These are phyloP conservation scores for Ariopsis seemanni DNA, from an alignment of 2,113 vertebrate species.

Conservation along the genomic window DNA sequence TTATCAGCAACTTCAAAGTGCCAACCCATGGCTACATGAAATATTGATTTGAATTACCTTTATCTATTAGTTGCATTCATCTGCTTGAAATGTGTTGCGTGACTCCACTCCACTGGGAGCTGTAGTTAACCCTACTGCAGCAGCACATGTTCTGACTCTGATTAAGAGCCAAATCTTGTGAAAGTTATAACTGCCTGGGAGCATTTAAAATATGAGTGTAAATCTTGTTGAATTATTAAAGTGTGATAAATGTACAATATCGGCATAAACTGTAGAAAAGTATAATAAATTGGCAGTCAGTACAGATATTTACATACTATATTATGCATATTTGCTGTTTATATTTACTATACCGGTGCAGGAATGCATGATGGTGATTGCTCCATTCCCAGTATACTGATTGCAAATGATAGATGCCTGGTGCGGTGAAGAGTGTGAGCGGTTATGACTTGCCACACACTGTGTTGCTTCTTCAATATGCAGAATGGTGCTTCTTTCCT, in stretches of 20 bases:
- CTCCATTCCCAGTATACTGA: background rate
- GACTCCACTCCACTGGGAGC: background rate
- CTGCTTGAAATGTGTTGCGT: conserved; percentile 10
- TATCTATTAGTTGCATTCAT: conserved; percentile 9
- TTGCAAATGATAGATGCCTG: background rate
- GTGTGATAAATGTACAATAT: background rate
- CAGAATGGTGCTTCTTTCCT: background rate
- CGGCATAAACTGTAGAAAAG: background rate
- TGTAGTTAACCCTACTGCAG: background rate
- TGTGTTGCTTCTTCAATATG: background rate
- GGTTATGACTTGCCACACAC: background rate
- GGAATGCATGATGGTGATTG: background rate
- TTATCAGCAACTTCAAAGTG: background rate
- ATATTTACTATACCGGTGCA: background rate
- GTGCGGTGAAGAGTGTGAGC: background rate
- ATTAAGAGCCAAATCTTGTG: background rate
- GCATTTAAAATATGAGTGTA: background rate
- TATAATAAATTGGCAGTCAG: background rate
- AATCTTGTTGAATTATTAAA: background rate
- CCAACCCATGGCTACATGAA: conserved; percentile 4
- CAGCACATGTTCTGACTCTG: background rate
- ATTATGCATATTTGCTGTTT: too few relatives aligned
- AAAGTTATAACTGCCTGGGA: background rate
- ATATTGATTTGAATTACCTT: conserved; percentile 20
- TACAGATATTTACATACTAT: background rate